Evolutionary conservation across 2,888 invertebrate genomes (phyloP), one percentile per base, ranked within the genome.

Genomic region (Macaria notata): DNA sequence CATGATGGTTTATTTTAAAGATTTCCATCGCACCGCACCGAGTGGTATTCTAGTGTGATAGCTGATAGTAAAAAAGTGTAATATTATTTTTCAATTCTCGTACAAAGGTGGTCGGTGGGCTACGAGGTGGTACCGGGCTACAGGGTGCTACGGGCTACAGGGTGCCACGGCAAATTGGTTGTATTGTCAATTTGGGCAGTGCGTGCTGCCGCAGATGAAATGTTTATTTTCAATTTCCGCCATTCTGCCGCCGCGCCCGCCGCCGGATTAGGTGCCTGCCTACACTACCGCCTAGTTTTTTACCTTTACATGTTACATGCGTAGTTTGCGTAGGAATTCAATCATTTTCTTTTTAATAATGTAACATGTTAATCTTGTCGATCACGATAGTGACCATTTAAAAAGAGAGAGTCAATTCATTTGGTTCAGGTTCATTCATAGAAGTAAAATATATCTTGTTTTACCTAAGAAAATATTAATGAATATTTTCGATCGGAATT

Each of bases 181-280:
- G 90, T 90, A 91, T 91, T 90, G 90, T 90, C 89, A 90, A 89
- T 90, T 91, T 88, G 90, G 89, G 84, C 90, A 90, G 90, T 91
- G 91, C 90, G 90, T 89, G 88, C 87, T 81, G 82, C 85, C 84
- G 86, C 86, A 86, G 88, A 88, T 85, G 86, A 84, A 90, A 90
- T 91, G 91, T 91, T 91, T 91, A 89, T 91, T 90, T 91, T 91
- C 91, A 90, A 91, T 91, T 90, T 89, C 88, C 88, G 84, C 79
- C 88, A 84, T 88, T 91, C 88, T 84, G 86, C 84, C 78, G 78
- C 81, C 82, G 81, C 84, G 79, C 72, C 83, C 79, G 84, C 81
- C 80, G 75, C 83, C 76, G 87, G 88, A 90, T 89, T 89, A 90
- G 88, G 83, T 42, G 78, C 50, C 9, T 9, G 43, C 50, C 31